Base-by-base conservation (phyloP, 2,888 invertebrate genomes). In the Patella caerulea region DNA sequence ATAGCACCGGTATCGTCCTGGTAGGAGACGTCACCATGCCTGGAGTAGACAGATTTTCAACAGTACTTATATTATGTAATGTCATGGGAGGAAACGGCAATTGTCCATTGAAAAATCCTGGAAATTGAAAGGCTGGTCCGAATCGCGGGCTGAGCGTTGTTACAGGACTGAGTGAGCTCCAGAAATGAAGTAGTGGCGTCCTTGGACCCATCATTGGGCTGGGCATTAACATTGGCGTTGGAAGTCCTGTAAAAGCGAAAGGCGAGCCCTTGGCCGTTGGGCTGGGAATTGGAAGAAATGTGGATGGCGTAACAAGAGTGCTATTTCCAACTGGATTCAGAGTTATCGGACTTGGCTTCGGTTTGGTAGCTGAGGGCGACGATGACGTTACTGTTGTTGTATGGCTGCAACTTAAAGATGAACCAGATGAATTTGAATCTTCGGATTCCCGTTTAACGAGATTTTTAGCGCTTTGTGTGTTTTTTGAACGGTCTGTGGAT, bases 141-240 rank as follows among this genome's bases (percentile, higher is more conserved):
- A 85, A 77, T 15, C 87, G 83, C 17, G 90, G 90, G 53, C 89
- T 89, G 78, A 89, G 86, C 11, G 88, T 86, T 12, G 89, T 86
- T 15, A 90, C 86, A 4, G 91, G 91, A 77, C 90, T 90, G 12
- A 91, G 82, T 0, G 92, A 92, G 79, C 91, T 91, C 92, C 92
- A 92, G 86, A 92, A 92, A 80, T 92, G 90, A 52, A 90, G 82
- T 45, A 90, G 82, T 53, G 90, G 90, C 11, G 91, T 88, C 74
- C 88, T 75, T 7, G 86, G 86, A 52, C 86, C 85, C 24, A 81
- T 74, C 82, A 87, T 83, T 17, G 89, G 88, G 81, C 88, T 88
- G 34, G 87, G 81, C 24, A 90, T 78, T 54, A 90, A 81, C 53
- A 89, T 80, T 2, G 90, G 89, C 9, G 89, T 89, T 56, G 85